phyloP scores from a whole-genome alignment of 2,113 vertebrate species.

The Dunckerocampus dactyliophorus region DNA sequence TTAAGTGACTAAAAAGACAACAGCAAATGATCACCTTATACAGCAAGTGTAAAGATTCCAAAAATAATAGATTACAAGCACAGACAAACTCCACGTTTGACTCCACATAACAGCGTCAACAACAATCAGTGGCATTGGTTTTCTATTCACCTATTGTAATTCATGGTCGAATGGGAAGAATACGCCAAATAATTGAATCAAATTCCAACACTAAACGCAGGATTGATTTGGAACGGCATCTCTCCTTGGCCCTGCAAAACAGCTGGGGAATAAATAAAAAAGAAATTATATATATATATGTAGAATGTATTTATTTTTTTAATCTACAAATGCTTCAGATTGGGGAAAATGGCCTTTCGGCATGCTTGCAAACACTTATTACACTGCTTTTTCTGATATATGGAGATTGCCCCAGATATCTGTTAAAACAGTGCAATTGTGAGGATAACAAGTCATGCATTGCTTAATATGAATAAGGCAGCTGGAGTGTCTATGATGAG shows the following conservation, averaged over 20 bases:
- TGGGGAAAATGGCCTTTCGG: too few species aligned
- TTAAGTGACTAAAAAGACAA: too few species aligned
- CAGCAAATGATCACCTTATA: too few species aligned
- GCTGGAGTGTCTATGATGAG: not conserved
- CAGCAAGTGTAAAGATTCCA: too few species aligned
- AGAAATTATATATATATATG: too few species aligned
- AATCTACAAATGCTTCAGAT: too few species aligned
- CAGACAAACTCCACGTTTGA: too few species aligned
- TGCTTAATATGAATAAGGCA: slow-evolving; percentile 20
- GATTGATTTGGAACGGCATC: slow-evolving; percentile 56
- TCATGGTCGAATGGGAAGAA: slow-evolving; percentile 54
- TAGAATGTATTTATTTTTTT: too few species aligned
- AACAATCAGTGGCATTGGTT: slow-evolving; percentile 50
- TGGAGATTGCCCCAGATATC: not conserved
- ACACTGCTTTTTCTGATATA: too few species aligned
- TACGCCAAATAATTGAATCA: slow-evolving; percentile 59
- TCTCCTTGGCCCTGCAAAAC: slow-evolving; percentile 60
- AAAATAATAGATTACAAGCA: too few species aligned
- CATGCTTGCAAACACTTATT: too few species aligned
- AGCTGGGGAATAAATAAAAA: slow-evolving; percentile 65
- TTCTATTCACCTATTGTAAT: slow-evolving; percentile 60
- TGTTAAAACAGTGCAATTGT: not conserved
- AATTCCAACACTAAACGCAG: slow-evolving; percentile 55
- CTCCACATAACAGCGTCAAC: slow-evolving; percentile 42
- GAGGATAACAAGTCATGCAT: not conserved